These are phyloP conservation scores for Micropoecilia bifurca DNA, from an alignment of 2,797 vertebrate genomes.

Conservation along the genomic window DNA sequence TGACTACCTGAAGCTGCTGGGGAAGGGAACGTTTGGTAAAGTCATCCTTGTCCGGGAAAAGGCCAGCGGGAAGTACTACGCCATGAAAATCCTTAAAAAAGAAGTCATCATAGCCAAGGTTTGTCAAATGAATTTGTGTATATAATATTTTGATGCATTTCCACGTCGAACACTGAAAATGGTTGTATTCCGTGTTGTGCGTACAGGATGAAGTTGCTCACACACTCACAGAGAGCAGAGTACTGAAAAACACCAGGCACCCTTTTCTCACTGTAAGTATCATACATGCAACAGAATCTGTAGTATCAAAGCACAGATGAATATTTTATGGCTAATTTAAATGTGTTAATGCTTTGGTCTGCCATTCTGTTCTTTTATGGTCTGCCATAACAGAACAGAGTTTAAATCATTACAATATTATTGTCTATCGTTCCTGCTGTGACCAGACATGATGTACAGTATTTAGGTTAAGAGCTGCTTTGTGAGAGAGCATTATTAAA, in stretches of 20 bases:
- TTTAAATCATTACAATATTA: background rate
- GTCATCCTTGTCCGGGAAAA: slow-evolving; percentile 98
- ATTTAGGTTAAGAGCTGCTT: background rate
- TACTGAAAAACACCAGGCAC: slow-evolving; percentile 96
- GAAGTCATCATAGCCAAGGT: slow-evolving; percentile 99
- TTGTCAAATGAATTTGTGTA: slow-evolving; percentile 12
- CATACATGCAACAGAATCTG: slow-evolving; percentile 9
- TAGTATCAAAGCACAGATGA: background rate
- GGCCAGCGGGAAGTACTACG: slow-evolving; percentile 97
- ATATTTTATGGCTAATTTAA: background rate
- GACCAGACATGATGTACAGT: background rate
- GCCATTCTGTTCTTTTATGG: background rate
- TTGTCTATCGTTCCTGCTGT: background rate
- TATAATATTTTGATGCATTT: background rate
- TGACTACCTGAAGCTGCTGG: slow-evolving; percentile 98
- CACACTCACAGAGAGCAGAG: slow-evolving; percentile 97
- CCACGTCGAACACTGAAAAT: background rate
- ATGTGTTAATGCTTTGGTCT: background rate
- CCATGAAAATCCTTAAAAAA: slow-evolving; percentile 99
- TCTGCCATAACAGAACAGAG: background rate
- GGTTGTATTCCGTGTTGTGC: slow-evolving; percentile 41
- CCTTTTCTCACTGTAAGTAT: slow-evolving; percentile 96
- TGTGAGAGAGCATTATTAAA: background rate
- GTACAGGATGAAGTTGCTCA: slow-evolving; percentile 96
- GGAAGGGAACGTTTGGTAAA: slow-evolving; percentile 98